Evolutionary conservation across 1,140 invertebrate genomes (phyloP).

Genomic region (Aphelenchoides fujianensis): DNA sequence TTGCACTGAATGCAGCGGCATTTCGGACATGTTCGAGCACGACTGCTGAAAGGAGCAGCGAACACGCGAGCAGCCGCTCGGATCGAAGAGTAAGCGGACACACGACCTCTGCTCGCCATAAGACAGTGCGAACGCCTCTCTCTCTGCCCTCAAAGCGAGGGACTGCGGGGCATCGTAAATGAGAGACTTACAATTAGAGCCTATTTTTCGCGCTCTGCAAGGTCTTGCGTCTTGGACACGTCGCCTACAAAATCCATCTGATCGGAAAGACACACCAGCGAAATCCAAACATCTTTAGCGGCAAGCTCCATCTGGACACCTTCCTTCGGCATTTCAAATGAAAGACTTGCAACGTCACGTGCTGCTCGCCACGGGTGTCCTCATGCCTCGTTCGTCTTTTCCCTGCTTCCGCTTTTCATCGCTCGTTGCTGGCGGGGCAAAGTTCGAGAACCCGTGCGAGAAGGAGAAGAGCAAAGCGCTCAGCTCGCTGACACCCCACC

Average conservation of each 20-base stretch:
- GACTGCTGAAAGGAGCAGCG: no score
- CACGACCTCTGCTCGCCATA: no score
- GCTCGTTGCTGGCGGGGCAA: slow-evolving; percentile 67
- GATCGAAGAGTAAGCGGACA: no score
- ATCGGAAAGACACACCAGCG: slow-evolving; percentile 98
- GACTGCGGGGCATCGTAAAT: no score
- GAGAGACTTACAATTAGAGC: no score
- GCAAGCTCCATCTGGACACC: slow-evolving; percentile 24
- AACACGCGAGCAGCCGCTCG: no score
- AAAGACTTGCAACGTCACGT: slow-evolving; percentile 89
- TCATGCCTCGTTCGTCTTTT: no score
- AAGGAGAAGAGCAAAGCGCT: slow-evolving; percentile 90
- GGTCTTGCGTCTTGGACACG: slow-evolving; percentile 90
- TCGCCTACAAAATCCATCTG: slow-evolving; percentile 89
- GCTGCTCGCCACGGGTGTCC: slow-evolving; percentile 82
- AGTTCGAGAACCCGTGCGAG: slow-evolving; percentile 91
- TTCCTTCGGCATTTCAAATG: slow-evolving; percentile 66
- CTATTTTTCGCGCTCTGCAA: slow-evolving; percentile 95
- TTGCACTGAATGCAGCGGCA: no score
- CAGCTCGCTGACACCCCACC: slow-evolving; percentile 77
- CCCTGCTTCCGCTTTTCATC: slow-evolving; percentile 45
- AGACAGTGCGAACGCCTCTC: no score
- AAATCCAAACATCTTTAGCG: slow-evolving; percentile 82
- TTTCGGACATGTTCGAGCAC: no score
- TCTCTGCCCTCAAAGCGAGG: no score